Evolutionary conservation across 2,113 vertebrate genomes (phyloP).

Genomic region (Pseudorasbora parva): DNA sequence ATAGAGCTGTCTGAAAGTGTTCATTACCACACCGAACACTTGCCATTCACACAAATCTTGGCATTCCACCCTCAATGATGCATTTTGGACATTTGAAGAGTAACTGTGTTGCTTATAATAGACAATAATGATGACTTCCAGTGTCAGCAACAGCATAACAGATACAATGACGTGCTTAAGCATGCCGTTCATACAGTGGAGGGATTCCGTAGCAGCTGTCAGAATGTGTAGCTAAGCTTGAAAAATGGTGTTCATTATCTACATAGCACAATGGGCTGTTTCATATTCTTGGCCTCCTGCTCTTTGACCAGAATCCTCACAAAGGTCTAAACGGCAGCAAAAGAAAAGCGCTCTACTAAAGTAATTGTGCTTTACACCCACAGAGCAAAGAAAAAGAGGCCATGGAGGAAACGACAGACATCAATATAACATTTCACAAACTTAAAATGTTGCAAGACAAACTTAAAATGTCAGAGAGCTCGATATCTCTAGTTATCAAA

Average conservation of each 20-base stretch:
- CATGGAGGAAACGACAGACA: not conserved
- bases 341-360: not conserved
- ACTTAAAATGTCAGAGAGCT: not conserved
- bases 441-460: not conserved
- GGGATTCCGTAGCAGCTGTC: conserved; percentile 26
- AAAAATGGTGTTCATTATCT: conserved; percentile 53
- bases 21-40: not conserved
- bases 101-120: conserved; percentile 41
- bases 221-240: conserved; percentile 44
- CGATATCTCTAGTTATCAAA: not conserved
- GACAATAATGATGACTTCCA: conserved; percentile 42
- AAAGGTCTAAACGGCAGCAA: not conserved
- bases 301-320: conserved; percentile 44
- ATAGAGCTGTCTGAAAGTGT: conserved; percentile 7
- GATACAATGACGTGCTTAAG: conserved; percentile 46
- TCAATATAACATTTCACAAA: not conserved
- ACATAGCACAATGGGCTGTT: not conserved
- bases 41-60: conserved; percentile 1
- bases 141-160: conserved; percentile 12
- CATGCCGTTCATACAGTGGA: not conserved
- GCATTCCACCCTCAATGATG: conserved; percentile 27
- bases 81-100: conserved; percentile 39
- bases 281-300: conserved; percentile 30
- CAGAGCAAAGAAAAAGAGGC: conserved; percentile 12
- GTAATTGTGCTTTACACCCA: conserved; percentile 15